phyloP scores from a whole-genome alignment of 2,888 invertebrate species.

The Lumbricus terrestris region DNA sequence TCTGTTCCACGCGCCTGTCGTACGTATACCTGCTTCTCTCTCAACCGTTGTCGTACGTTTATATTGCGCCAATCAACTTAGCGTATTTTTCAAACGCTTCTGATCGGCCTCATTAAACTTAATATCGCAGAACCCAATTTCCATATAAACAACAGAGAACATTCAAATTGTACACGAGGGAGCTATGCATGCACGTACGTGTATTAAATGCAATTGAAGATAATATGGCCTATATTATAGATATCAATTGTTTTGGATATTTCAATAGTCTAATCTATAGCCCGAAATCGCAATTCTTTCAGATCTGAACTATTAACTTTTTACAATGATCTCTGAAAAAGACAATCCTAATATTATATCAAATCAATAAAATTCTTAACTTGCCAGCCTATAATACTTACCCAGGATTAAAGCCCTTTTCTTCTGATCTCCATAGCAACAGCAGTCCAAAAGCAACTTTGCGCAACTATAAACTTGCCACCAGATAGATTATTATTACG shows the following conservation, averaged over 20 bases:
- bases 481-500: background rate
- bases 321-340: background rate
- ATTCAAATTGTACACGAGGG: background rate
- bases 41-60: background rate
- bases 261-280: background rate
- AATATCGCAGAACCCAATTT: background rate
- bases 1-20: slow-evolving; percentile 39
- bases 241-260: background rate
- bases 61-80: background rate
- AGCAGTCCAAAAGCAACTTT: background rate
- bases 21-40: slow-evolving; percentile 8
- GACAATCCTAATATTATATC: no score
- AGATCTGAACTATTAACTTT: background rate
- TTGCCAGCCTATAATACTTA: background rate
- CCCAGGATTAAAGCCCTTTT: background rate
- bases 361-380: background rate
- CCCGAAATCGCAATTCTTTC: background rate
- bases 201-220: background rate
- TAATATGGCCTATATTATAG: background rate
- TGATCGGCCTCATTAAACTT: background rate
- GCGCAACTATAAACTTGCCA: background rate
- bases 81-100: background rate
- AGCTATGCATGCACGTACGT: no score
- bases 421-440: background rate
- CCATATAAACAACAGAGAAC: background rate